A percentile compares a stretch with the other conserved stretches of the same genome.
Conservation (phyloP, 2,113 vertebrate genomes). For the Pseudonaja textilis region DNA sequence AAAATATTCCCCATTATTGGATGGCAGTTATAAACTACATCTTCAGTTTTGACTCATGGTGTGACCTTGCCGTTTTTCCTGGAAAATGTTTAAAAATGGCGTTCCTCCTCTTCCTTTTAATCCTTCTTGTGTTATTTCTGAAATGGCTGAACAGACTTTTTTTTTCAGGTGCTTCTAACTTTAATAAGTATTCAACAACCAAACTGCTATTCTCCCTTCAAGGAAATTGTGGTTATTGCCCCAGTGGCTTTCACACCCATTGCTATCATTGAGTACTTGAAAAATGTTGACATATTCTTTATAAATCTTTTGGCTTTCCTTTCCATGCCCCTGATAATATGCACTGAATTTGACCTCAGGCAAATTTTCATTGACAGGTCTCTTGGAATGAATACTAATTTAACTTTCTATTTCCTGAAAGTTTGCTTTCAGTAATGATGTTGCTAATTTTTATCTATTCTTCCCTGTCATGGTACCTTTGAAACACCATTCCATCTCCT, state of each 20-base stretch:
- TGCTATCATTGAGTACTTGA: neutral
- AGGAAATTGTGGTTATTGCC: neutral
- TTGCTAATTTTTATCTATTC: neutral
- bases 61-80: constrained; percentile 4
- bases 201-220: neutral
- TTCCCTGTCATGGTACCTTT: neutral
- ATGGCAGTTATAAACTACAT: neutral
- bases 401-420: neutral
- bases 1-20: fast-evolving
- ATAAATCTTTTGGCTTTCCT: neutral
- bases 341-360: neutral
- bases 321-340: neutral
- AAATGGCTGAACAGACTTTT: neutral
- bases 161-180: constrained; percentile 12
- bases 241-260: too few species aligned
- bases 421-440: neutral
- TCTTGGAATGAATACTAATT: neutral
- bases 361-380: constrained; percentile 1
- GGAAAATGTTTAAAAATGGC: neutral
- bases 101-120: constrained; percentile 11
- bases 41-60: neutral
- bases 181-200: neutral
- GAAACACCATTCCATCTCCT: neutral
- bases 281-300: neutral
- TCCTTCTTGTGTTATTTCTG: neutral